Conservation (phyloP, 2,888 invertebrate species). For the Agrochola macilenta region DNA sequence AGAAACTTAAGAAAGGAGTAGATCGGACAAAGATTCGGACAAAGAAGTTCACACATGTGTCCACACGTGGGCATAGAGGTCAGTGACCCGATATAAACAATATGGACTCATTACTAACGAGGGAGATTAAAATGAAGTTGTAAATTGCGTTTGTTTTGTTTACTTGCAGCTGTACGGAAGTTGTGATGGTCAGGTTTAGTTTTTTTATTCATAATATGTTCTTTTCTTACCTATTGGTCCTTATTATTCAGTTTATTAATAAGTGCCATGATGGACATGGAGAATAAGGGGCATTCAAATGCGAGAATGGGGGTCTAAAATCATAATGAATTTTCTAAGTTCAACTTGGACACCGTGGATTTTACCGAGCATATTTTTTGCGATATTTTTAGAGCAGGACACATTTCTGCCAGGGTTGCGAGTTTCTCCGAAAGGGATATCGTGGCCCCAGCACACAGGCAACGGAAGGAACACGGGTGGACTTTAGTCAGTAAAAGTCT, state of each 20-base stretch:
- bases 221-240: neutral
- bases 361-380: too few relatives aligned
- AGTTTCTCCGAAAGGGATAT: too few relatives aligned
- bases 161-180: constrained; percentile 79
- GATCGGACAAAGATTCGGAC: constrained; percentile 82
- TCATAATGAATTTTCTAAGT: neutral
- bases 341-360: too few relatives aligned
- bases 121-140: constrained; percentile 64
- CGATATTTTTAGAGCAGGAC: too few relatives aligned
- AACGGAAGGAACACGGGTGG: too few relatives aligned
- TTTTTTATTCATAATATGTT: neutral
- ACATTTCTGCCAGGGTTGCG: too few relatives aligned
- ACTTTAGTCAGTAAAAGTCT: too few relatives aligned
- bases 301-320: constrained; percentile 17
- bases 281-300: neutral
- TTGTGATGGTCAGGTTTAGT: constrained; percentile 70
- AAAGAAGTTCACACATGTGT: constrained; percentile 84
- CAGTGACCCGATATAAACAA: constrained; percentile 81
- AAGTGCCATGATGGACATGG: constrained; percentile 1
- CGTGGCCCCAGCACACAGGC: too few relatives aligned
- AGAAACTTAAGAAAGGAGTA: constrained; percentile 79
- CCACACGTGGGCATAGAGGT: constrained; percentile 84
- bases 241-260: constrained; percentile 15
- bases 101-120: constrained; percentile 75
- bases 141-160: constrained; percentile 73